Evolutionary conservation across 92 coral and sea anemone genomes (phyloP).

Genomic region (Galaxea fascicularis): DNA sequence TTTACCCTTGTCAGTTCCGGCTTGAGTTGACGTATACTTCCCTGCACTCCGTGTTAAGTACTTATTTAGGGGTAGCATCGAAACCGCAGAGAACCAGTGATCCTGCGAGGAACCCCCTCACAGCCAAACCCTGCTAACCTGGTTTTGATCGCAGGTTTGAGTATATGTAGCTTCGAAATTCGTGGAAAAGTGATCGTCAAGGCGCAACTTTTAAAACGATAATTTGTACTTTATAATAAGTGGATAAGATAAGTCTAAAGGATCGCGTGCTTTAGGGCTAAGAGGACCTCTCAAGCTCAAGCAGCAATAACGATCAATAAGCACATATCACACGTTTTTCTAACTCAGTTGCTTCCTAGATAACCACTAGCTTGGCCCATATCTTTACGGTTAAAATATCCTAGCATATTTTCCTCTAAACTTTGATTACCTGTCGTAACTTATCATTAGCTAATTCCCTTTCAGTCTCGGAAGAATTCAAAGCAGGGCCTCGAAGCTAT

Average conservation of each 20-base stretch:
- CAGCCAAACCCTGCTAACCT: not conserved
- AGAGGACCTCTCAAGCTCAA: slow-evolving; percentile 12
- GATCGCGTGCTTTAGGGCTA: not conserved
- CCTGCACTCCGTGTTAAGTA: slow-evolving; percentile 6
- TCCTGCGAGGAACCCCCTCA: not conserved
- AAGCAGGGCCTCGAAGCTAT: not conserved
- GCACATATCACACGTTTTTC: not conserved
- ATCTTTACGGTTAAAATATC: not conserved
- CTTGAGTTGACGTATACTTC: not conserved
- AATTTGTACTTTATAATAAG: not conserved
- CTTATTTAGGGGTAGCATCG: not conserved
- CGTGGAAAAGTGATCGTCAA: not conserved
- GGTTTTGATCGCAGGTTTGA: not conserved
- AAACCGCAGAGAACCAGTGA: not conserved
- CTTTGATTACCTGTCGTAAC: not conserved
- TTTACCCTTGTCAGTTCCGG: not conserved
- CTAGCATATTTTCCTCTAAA: slow-evolving; percentile 14
- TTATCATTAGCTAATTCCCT: slow-evolving; percentile 9
- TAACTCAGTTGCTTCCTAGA: not conserved
- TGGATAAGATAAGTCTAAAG: not conserved
- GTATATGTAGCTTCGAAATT: not conserved
- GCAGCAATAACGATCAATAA: slow-evolving; percentile 11
- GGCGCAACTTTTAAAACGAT: not conserved
- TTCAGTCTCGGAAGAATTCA: not conserved
- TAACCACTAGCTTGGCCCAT: not conserved